A percentile compares a stretch with the other conserved stretches of the same genome.
phyloP scores from a whole-genome alignment of 1,140 invertebrate genomes.

The Polyergus mexicanus region DNA sequence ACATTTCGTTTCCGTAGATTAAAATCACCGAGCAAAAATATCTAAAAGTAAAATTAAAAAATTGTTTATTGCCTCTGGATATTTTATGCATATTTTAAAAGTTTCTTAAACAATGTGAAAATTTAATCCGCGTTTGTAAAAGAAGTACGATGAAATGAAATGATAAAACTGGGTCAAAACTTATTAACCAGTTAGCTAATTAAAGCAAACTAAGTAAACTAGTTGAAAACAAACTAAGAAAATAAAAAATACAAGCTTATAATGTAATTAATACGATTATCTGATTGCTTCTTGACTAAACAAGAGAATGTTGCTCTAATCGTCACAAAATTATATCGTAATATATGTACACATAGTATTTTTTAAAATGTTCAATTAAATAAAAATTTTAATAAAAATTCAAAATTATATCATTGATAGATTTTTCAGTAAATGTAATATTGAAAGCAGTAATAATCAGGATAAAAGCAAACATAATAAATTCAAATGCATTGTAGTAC shows the following conservation, averaged over 20 bases:
- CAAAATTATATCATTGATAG: too few species aligned
- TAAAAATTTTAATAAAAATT: background rate
- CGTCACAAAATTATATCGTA: background rate
- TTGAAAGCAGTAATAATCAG: background rate
- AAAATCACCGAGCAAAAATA: background rate
- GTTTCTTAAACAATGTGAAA: background rate
- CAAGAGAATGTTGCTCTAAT: background rate
- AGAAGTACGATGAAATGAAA: background rate
- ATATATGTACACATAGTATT: background rate
- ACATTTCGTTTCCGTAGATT: background rate
- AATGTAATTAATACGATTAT: background rate
- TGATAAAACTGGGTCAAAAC: background rate
- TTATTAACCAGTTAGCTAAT: constrained; percentile 1
- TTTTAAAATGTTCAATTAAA: background rate
- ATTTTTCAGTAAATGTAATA: background rate
- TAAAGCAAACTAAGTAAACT: too few species aligned
- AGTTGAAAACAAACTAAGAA: background rate
- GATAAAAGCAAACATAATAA: background rate
- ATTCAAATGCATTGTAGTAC: constrained; percentile 7
- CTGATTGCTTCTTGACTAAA: background rate
- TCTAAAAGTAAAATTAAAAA: background rate
- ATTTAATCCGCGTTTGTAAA: background rate
- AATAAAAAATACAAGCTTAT: background rate
- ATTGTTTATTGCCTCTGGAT: constrained; percentile 1
- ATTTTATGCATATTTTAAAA: background rate